A percentile compares a stretch with the other conserved stretches of the same genome.
Evolutionary conservation across 2,113 vertebrate species (phyloP).

Genomic region (Phyllostomus discolor): DNA sequence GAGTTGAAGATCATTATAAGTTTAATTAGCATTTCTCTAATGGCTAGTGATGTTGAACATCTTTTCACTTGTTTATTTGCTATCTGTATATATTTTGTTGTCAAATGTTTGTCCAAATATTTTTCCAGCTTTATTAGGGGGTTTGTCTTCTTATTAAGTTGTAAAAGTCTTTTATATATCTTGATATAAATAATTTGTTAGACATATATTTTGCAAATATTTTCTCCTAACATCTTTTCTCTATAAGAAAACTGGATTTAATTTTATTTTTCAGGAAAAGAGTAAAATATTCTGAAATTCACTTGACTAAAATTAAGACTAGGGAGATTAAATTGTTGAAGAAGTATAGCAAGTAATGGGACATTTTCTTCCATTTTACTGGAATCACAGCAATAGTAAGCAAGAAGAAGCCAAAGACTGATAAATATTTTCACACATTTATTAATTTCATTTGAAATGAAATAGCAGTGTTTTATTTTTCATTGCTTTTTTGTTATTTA

Average conservation of each 20-base stretch:
- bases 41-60: not conserved
- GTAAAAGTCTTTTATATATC: not conserved
- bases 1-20: not conserved
- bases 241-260: constrained; percentile 3
- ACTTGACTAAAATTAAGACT: not conserved
- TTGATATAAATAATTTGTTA: not conserved
- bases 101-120: not conserved
- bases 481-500: not conserved
- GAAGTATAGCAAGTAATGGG: not conserved
- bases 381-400: not conserved
- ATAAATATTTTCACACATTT: not conserved
- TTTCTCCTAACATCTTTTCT: not conserved
- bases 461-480: not conserved
- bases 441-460: not conserved
- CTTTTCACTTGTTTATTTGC: not conserved
- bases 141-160: not conserved
- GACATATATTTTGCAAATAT: not conserved
- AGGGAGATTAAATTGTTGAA: not conserved
- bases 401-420: not conserved
- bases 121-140: not conserved
- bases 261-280: not conserved
- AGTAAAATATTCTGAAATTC: not conserved
- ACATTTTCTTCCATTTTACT: not conserved
- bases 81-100: not conserved
- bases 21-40: not conserved